phyloP scores from a whole-genome alignment of 2,113 vertebrate species.

The Piliocolobus tephrosceles region DNA sequence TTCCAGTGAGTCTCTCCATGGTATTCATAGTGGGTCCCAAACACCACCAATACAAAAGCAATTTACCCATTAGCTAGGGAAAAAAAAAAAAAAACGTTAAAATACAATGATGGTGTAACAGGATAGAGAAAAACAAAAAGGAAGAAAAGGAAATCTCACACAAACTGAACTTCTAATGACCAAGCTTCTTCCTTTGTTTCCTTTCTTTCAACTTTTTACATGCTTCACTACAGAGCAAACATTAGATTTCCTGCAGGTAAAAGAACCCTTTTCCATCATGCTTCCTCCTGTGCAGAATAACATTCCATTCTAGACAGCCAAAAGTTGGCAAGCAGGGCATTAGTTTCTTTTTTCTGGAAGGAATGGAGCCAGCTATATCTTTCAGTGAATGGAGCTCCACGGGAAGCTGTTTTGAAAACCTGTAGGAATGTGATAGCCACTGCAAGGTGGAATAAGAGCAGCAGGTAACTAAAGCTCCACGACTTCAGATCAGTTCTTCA shows the following conservation, averaged over 20 bases:
- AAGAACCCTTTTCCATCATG: background rate
- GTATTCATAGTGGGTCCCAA: background rate
- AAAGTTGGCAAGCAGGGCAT: background rate
- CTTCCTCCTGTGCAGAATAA: constrained; percentile 19
- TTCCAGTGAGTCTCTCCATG: background rate
- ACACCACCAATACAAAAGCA: background rate
- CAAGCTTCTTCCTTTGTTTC: background rate
- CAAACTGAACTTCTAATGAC: background rate
- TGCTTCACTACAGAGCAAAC: background rate
- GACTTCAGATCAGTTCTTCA: background rate
- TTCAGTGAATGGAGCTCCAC: background rate
- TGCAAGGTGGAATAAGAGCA: background rate
- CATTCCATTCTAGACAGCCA: background rate
- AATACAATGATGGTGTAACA: background rate
- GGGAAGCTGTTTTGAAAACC: background rate
- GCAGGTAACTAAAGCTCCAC: background rate
- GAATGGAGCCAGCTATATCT: background rate
- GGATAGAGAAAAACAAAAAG: background rate
- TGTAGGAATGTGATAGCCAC: background rate
- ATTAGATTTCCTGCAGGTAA: constrained; percentile 25
- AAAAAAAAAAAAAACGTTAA: background rate
- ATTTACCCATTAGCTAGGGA: background rate
- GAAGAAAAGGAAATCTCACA: background rate
- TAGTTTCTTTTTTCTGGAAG: background rate
- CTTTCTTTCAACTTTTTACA: constrained; percentile 6